Evolutionary conservation across 2,888 invertebrate species (phyloP).

Genomic region (Augiades crinisus): DNA sequence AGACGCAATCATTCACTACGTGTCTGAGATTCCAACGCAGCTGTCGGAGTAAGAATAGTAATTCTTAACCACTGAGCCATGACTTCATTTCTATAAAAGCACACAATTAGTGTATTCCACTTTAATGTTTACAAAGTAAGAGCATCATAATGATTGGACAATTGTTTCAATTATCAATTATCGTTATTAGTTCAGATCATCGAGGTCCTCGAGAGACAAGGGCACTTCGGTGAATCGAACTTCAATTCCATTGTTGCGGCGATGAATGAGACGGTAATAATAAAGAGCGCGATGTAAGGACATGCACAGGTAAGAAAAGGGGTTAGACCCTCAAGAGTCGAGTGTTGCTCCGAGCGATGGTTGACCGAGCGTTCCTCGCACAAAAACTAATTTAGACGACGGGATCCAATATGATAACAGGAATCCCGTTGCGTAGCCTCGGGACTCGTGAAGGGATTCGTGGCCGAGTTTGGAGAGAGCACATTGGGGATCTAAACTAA

Average conservation of each 20-base stretch:
- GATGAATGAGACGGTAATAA: constrained; percentile 42
- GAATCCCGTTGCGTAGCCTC: constrained; percentile 76
- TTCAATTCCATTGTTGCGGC: constrained; percentile 10
- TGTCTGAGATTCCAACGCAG: too few relatives aligned
- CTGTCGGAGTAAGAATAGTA: too few relatives aligned
- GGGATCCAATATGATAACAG: constrained; percentile 74
- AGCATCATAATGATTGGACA: background rate
- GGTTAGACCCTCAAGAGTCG: constrained; percentile 60
- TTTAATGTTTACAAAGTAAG: too few relatives aligned
- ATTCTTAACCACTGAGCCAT: too few relatives aligned
- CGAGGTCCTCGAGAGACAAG: background rate
- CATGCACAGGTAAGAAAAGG: constrained; percentile 69
- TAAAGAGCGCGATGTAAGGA: constrained; percentile 31
- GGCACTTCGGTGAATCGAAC: constrained; percentile 3
- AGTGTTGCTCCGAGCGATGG: constrained; percentile 52
- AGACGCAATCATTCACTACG: too few relatives aligned
- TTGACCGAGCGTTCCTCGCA: constrained; percentile 62
- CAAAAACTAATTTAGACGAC: constrained; percentile 75
- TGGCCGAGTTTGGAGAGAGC: constrained; percentile 30
- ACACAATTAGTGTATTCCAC: too few relatives aligned
- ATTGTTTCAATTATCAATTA: background rate
- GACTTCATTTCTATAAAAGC: too few relatives aligned
- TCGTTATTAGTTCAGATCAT: background rate
- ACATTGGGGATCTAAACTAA: too few relatives aligned
- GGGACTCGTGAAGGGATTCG: constrained; percentile 50